Conservation (phyloP, 2,797 vertebrate genomes). For the Acipenser ruthenus region DNA sequence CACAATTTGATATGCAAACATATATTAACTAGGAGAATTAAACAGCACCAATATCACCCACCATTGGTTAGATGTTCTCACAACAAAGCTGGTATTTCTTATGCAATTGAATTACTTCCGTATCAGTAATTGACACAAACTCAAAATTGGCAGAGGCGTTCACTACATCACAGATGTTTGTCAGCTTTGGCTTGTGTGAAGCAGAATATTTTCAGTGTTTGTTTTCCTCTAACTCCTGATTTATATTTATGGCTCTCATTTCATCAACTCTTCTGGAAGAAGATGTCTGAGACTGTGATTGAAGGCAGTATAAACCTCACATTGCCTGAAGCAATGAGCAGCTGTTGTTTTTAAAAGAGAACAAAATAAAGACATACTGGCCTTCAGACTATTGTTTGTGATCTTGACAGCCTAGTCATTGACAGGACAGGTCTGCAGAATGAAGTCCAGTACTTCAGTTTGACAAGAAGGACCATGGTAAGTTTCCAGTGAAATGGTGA, state of each 20-base stretch:
- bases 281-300: not conserved
- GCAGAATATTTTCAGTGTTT: not conserved
- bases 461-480: too few species aligned
- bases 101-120: not conserved
- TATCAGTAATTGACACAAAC: not conserved
- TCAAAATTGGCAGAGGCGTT: not conserved
- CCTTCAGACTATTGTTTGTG: not conserved
- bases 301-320: not conserved
- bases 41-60: not conserved
- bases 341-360: not conserved
- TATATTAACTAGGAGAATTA: not conserved
- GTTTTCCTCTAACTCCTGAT: not conserved
- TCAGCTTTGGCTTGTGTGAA: not conserved
- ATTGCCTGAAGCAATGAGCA: not conserved
- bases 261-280: not conserved
- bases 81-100: not conserved
- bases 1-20: not conserved
- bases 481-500: too few species aligned
- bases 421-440: too few species aligned
- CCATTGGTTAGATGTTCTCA: not conserved
- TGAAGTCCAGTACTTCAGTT: too few species aligned
- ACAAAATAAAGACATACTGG: not conserved
- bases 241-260: not conserved
- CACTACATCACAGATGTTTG: not conserved
- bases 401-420: not conserved